Conservation (phyloP, 30 jellyfish, hydroid and myxozoan species). For the Mastigias papua region DNA sequence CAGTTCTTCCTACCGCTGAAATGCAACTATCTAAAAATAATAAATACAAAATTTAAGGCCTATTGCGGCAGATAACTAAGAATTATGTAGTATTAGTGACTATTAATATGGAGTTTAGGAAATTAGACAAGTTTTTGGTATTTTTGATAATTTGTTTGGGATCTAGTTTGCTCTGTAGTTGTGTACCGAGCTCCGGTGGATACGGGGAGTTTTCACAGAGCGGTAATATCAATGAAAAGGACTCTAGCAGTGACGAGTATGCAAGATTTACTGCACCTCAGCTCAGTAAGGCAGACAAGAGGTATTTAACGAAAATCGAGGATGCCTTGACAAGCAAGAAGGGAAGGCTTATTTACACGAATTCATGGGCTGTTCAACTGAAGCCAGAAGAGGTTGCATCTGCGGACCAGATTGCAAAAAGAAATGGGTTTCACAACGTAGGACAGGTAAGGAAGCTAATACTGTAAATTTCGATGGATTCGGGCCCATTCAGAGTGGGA, state of each 20-base stretch:
- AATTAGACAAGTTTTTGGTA: slow-evolving; percentile 5
- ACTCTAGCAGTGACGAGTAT: slow-evolving; percentile 15
- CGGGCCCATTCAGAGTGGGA: not conserved
- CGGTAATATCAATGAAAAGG: not conserved
- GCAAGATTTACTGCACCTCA: slow-evolving; percentile 94
- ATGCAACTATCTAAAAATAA: slow-evolving; percentile 38
- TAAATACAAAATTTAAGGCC: slow-evolving; percentile 36
- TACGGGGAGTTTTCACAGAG: not conserved
- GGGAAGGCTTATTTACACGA: slow-evolving; percentile 83
- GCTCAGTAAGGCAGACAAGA: slow-evolving; percentile 78
- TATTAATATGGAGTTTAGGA: slow-evolving; percentile 24
- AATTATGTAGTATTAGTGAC: slow-evolving; percentile 27
- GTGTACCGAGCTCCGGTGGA: slow-evolving; percentile 10
- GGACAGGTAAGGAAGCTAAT: slow-evolving; percentile 85
- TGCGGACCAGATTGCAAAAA: slow-evolving; percentile 95
- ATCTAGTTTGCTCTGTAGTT: slow-evolving; percentile 16
- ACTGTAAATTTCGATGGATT: not conserved
- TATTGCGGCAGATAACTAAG: slow-evolving; percentile 1
- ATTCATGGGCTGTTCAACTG: slow-evolving; percentile 99
- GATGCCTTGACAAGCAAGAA: slow-evolving; percentile 92
- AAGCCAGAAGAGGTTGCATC: slow-evolving; percentile 98
- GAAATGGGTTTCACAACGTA: slow-evolving; percentile 93
- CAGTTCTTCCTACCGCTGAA: slow-evolving; percentile 41
- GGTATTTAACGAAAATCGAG: slow-evolving; percentile 85
- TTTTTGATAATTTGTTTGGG: not conserved